Base-by-base conservation (phyloP, 2,888 invertebrate species). In the Rutpela maculata region DNA sequence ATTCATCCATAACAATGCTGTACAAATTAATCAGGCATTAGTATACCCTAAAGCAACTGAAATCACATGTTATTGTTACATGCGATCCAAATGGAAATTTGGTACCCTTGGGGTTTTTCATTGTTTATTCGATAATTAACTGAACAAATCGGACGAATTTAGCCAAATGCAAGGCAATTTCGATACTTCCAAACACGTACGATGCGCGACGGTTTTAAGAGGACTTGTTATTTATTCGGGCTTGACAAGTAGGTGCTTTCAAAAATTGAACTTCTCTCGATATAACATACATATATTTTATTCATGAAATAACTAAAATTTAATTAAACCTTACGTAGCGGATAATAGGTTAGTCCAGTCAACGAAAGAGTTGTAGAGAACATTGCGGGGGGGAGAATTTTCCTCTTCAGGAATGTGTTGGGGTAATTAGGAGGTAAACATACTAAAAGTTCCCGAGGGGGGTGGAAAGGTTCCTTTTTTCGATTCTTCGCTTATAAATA, bases 1-100 rank as follows among this genome's bases (percentile, higher is more conserved):
- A 70, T 59, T 15, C 69, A 17, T 67, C 63, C 72, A 50, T 62
- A 67, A 59, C 75, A 66, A 77, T 79, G 80, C 80, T 81, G 82
- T 78, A 82, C 82, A 82, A 84, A 85, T 83, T 84, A 84, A 86
- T 85, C 85, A 84, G 78, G 81, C 81, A 80, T 84, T 82, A 82
- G 79, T 80, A 67, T 68, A 56, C 83, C 85, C 84, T 80, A 76
- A 77, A 84, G 86, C 85, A 81, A 65, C 79, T 81, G 77, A 81
- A 85, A 85, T 86, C 86, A 85, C 84, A 83, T 84, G 85, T 84
- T 86, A 86, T 85, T 85, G 85, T 86, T 86, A 83, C 84, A 84
- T 83, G 81, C 84, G 80, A 79, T 81, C 73, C 78, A 78, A 82
- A 84, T 84, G 85, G 84, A 84, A 85, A 85, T 85, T 77, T 76